Evolutionary conservation across 2,797 vertebrate species (phyloP).

Genomic region (Dicrostonyx torquatus): DNA sequence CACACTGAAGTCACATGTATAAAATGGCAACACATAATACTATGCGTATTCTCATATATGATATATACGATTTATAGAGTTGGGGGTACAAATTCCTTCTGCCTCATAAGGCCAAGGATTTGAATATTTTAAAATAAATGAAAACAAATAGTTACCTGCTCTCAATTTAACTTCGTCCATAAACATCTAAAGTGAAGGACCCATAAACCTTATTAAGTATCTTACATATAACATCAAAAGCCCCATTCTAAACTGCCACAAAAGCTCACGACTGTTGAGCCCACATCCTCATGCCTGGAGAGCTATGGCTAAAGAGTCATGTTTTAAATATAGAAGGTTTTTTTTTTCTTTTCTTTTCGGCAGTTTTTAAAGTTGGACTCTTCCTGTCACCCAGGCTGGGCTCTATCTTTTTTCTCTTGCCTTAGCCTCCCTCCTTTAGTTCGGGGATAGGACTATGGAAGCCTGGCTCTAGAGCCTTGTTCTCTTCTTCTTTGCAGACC

Average conservation of each 20-base stretch:
- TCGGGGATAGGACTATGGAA: neutral
- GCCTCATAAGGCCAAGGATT: neutral
- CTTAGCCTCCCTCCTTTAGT: too few relatives aligned
- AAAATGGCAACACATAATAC: neutral
- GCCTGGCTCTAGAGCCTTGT: too few relatives aligned
- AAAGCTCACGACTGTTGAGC: neutral
- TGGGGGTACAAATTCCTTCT: neutral
- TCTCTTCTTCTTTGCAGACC: neutral
- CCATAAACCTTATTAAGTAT: neutral
- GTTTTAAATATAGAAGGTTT: neutral
- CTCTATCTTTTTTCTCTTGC: neutral
- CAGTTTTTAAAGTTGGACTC: neutral
- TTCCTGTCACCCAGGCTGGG: neutral
- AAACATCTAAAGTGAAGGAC: neutral
- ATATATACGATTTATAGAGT: neutral
- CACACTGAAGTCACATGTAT: neutral
- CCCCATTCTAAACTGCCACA: rapidly evolving
- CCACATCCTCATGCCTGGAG: neutral
- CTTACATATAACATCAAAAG: too few relatives aligned
- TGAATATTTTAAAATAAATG: neutral
- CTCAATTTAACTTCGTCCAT: neutral
- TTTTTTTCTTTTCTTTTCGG: neutral
- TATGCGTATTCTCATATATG: neutral
- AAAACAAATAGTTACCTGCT: neutral
- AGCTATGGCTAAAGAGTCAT: rapidly evolving